phyloP scores from a whole-genome alignment of 2,888 invertebrate species.

The Drosophila gaucha region DNA sequence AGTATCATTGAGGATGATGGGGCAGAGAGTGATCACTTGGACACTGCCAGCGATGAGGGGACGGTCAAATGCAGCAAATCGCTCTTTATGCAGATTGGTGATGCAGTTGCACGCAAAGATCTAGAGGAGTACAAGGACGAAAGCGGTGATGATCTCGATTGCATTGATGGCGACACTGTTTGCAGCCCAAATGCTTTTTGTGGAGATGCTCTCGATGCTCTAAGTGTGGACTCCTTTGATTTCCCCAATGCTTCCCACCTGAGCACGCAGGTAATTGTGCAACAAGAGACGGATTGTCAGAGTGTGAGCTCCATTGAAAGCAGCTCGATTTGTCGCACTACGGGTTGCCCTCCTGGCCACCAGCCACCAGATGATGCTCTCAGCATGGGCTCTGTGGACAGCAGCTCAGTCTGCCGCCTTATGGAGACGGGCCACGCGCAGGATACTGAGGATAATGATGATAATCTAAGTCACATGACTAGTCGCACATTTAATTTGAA shows the following conservation, averaged over 20 bases:
- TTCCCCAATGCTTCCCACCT: no score
- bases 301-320: constrained; percentile 25
- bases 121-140: background rate
- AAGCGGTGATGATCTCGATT: constrained; percentile 19
- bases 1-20: background rate
- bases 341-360: background rate
- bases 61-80: background rate
- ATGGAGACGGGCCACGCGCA: background rate
- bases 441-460: no score
- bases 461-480: constrained; percentile 24
- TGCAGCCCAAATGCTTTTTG: constrained; percentile 7
- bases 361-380: constrained; percentile 16
- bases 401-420: background rate
- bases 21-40: background rate
- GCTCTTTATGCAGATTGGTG: background rate
- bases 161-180: constrained; percentile 28
- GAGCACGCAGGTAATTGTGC: background rate
- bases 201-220: background rate
- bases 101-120: background rate
- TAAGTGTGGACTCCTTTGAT: constrained; percentile 34
- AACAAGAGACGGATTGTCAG: constrained; percentile 13
- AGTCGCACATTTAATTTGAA: constrained; percentile 56
- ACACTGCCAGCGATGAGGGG: constrained; percentile 20
- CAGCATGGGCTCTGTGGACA: constrained; percentile 26
- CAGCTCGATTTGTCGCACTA: background rate